Base-by-base conservation (phyloP, 2,888 invertebrate species). In the Pollenia amentaria region DNA sequence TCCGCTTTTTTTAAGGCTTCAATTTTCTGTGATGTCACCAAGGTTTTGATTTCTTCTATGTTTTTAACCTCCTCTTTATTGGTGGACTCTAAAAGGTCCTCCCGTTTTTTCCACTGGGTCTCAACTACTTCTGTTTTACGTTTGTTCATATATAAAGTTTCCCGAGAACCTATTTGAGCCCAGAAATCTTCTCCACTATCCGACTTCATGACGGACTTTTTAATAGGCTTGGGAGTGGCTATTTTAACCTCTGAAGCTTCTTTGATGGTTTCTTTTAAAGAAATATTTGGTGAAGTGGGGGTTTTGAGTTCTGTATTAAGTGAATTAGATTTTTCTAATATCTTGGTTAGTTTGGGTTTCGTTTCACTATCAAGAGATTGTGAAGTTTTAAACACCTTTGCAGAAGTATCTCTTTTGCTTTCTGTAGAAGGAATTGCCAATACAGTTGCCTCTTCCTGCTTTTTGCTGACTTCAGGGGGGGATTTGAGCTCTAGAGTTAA, bases 81-180 rank as follows among this genome's bases (percentile, higher is more conserved):
- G 12, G 86, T 84, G 14, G 87, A 69, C 18, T 89, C 88, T 14
- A 88, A 65, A 11, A 89, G 62, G 11, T 88, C 82, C 75, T 89
- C 89, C 0, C 89, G 70, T 67, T 89, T 89, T 14, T 88, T 46
- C 89, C 88, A 80, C 89, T 92, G 93, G 14, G 90, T 91, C 85
- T 95, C 94, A 42, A 93, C 92, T 62, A 95, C 89, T 62, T 93
- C 91, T 91, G 95, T 94, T 90, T 94, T 95, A 85, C 95, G 94
- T 89, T 95, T 94, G 75, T 93, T 92, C 90, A 95, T 94, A 90
- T 95, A 95, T 57, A 95, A 92, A n/a, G 95, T 95, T 92, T 96
- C 96, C 84, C 96, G 93, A 88, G 95, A 94, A 6, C 95, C 96
- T 86, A 96, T 95, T 92, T 94, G 94, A 40, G 94, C 94, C 96